Percentiles rank a stretch among this genome's conserved stretches.
Conservation (phyloP, 2,113 vertebrate genomes). For the Calyptommatus sinebrachiatus region DNA sequence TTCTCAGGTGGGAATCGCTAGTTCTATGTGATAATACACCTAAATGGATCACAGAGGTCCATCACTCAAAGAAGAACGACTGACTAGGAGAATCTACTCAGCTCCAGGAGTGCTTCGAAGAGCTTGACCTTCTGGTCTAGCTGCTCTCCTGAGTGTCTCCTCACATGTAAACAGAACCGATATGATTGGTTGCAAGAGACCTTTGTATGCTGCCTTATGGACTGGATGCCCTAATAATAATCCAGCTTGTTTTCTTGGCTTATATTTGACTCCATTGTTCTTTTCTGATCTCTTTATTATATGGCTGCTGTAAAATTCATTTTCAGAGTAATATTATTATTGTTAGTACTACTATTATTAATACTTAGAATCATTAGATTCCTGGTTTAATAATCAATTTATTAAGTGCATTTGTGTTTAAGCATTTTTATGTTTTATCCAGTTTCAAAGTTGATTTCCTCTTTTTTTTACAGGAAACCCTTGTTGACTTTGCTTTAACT, state of each 20-base stretch:
- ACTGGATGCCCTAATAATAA: background rate
- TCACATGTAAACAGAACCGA: background rate
- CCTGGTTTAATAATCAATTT: background rate
- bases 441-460: background rate
- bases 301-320: no score
- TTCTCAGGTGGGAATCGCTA: conserved; percentile 76
- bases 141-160: background rate
- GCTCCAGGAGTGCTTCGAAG: background rate
- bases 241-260: background rate
- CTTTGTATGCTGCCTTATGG: background rate
- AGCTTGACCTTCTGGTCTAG: background rate
- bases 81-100: background rate
- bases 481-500: conserved; percentile 90
- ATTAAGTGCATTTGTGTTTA: fast-evolving
- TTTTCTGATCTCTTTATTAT: background rate
- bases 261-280: background rate
- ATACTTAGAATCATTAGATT: background rate
- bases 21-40: fast-evolving
- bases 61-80: background rate
- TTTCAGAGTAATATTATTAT: no score
- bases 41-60: background rate
- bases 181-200: background rate
- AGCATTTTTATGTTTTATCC: background rate
- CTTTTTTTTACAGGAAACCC: conserved; percentile 76
- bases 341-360: no score